These are phyloP conservation scores for Drosophila fuyamai DNA, from an alignment of 1,140 invertebrate genomes.

Conservation along the genomic window DNA sequence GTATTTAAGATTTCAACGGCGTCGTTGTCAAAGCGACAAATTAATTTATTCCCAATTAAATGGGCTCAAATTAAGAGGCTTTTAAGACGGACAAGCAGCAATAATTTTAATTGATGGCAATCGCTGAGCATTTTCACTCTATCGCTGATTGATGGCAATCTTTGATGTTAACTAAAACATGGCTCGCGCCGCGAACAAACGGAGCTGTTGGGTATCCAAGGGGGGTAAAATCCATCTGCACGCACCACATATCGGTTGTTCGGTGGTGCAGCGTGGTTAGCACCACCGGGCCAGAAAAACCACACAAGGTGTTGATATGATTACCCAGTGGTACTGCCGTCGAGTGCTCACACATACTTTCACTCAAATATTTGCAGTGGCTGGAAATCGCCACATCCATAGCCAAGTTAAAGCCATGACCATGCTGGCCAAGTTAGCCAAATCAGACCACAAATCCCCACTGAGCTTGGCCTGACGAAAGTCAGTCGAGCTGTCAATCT, in stretches of 20 bases:
- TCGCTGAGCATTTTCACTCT: conserved; percentile 35
- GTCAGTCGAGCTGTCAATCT: conserved; percentile 14
- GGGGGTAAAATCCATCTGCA: conserved; percentile 11
- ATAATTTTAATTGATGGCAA: conserved; percentile 45
- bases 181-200: conserved; percentile 32
- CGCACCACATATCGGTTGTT: conserved; percentile 13
- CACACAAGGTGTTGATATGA: conserved; percentile 62
- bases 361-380: conserved; percentile 75
- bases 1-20: not conserved
- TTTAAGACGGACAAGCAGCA: conserved; percentile 15
- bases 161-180: conserved; percentile 38
- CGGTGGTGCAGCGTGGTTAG: conserved; percentile 22
- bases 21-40: conserved; percentile 2
- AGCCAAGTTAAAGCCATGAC: conserved; percentile 21
- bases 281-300: conserved; percentile 31
- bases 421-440: conserved; percentile 50
- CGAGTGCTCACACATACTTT: conserved; percentile 60
- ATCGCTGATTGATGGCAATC: conserved; percentile 48
- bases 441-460: conserved; percentile 66
- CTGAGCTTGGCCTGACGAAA: conserved; percentile 28
- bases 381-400: conserved; percentile 31
- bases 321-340: conserved; percentile 7
- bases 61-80: conserved; percentile 24
- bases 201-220: not conserved
- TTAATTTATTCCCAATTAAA: conserved; percentile 48